Evolutionary conservation across 2,888 invertebrate species (phyloP).

Genomic region (Pammene fasciana): DNA sequence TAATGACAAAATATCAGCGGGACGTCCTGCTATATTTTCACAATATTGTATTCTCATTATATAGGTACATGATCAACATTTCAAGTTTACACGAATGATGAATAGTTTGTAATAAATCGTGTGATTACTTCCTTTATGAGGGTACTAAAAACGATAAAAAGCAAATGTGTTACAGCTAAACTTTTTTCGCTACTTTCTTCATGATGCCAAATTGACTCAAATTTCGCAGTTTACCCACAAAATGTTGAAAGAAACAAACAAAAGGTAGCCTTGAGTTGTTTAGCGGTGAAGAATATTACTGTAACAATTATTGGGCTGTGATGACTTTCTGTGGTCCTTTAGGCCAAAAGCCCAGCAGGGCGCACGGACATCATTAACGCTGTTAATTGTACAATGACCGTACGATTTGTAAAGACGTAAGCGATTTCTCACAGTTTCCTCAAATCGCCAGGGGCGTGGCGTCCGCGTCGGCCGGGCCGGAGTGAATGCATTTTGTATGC

Average conservation of each 20-base stretch:
- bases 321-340: slow-evolving; percentile 54
- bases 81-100: slow-evolving; percentile 56
- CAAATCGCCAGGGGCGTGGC: slow-evolving; percentile 49
- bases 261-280: slow-evolving; percentile 43
- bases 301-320: slow-evolving; percentile 49
- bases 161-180: slow-evolving; percentile 13
- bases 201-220: slow-evolving; percentile 1
- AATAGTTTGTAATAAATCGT: slow-evolving; percentile 50
- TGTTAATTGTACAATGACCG: slow-evolving; percentile 40
- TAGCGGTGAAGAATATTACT: slow-evolving; percentile 45
- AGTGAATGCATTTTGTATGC: slow-evolving; percentile 63
- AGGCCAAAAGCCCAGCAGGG: slow-evolving; percentile 63
- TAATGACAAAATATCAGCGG: slow-evolving; percentile 81
- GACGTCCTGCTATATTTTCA: slow-evolving; percentile 73
- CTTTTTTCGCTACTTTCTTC: slow-evolving; percentile 15
- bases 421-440: slow-evolving; percentile 41
- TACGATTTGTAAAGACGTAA: slow-evolving; percentile 31
- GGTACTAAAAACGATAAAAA: slow-evolving; percentile 26
- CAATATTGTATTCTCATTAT: slow-evolving; percentile 71
- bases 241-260: slow-evolving; percentile 31
- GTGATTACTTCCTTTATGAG: slow-evolving; percentile 41
- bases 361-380: slow-evolving; percentile 60
- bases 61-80: slow-evolving; percentile 59
- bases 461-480: no score
- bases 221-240: slow-evolving; percentile 25